Conservation (phyloP, 2,797 vertebrate genomes). For the Hafferia zeledoni region DNA sequence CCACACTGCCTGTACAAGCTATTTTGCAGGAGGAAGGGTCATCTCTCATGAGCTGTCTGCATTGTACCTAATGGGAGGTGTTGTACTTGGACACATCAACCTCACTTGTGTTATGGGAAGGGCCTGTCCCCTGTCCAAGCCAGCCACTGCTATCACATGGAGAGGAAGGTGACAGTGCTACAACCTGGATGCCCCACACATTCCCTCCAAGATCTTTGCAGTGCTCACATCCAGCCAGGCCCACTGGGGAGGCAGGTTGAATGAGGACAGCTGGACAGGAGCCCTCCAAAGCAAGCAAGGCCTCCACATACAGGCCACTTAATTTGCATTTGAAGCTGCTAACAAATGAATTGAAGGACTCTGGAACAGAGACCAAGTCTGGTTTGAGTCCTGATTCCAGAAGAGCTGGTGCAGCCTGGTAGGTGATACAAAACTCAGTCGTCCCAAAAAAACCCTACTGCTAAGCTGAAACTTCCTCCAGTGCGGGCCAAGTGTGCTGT, state of each 20-base stretch:
- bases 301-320: background rate
- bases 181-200: background rate
- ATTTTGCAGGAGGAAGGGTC: background rate
- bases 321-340: background rate
- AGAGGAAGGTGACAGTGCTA: background rate
- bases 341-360: conserved; percentile 44
- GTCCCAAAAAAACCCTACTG: background rate
- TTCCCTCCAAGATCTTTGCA: background rate
- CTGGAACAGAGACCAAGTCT: background rate
- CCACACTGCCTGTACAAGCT: background rate
- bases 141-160: background rate
- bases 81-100: background rate
- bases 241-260: background rate
- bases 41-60: background rate
- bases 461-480: conserved; percentile 3
- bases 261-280: background rate
- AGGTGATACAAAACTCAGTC: background rate
- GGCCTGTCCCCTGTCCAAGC: background rate
- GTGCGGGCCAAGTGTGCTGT: fast-evolving
- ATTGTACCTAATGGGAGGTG: background rate
- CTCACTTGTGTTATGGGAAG: background rate
- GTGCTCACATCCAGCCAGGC: background rate
- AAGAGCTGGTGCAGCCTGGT: conserved; percentile 32
- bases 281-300: background rate
- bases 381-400: background rate